Evolutionary conservation across 2,113 vertebrate species (phyloP), one percentile per base, ranked within the genome.

Genomic region (Motacilla alba): DNA sequence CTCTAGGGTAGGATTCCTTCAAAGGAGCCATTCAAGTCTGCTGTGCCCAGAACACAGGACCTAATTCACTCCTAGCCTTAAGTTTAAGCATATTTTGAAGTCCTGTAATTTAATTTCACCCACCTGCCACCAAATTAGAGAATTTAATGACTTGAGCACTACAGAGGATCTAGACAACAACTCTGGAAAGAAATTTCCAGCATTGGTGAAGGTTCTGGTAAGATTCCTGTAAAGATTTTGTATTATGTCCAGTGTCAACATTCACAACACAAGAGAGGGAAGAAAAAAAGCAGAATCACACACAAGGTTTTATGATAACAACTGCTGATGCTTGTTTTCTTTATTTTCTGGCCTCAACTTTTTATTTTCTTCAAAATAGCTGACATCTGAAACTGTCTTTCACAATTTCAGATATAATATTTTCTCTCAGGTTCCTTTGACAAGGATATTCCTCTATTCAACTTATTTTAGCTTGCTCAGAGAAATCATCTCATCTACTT

Each of bases 371-470:
- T 83, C 69, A 83, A 89, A 96, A 93, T 1, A 91, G 82, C 90
- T 93, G 81, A 95, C 87, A 94, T 53, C 55, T 70, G 63, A 90
- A 93, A 77, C 63, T 63, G 67, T 50, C 73, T 90, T 77, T 52
- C 68, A 86, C 27, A 41, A 86, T 86, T 78, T 92, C 72, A 92
- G 50, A 70, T 31, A 63, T 4, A 83, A 49, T 81, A 64, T 47
- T 60, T 86, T 49, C 56, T 83, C 64, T 73, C 52, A 81, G 24
- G 75, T 83, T 86, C 64, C 52, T 63, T 53, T 78, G 79, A 89
- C 82, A 94, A 70, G 35, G 64, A 73, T 80, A 86, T 94, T 89
- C 52, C 52, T 93, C 86, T 67, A 35, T 58, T 56, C 47, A 85
- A 62, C 22, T 7, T n/a, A 59, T 78, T 96, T 88, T 56, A 82